Evolutionary conservation across 2,797 vertebrate genomes (phyloP), one percentile per base, ranked within the genome.

Genomic region (Chelmon rostratus): DNA sequence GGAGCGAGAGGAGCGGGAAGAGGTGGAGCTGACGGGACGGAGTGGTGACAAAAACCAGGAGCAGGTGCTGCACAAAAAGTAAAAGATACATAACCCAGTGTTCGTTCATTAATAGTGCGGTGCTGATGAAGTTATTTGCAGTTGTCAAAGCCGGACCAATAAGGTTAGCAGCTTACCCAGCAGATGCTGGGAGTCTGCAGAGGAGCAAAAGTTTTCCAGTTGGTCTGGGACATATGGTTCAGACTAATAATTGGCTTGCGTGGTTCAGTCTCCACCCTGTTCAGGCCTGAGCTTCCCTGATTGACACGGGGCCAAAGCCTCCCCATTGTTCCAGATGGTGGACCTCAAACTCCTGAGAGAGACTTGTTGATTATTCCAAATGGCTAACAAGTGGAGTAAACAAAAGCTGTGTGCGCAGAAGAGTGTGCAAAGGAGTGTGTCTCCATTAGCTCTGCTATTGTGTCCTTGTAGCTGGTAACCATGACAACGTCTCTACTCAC

Each of bases 311-410:
- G 78, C 67, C 57, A 76, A 65, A 70, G 33, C 44, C 23, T 49
- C 33, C 52, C 58, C 3, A 33, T 54, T 75, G 15, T 13, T 82
- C 87, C 87, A 89, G 84, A 89, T 86, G 81, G 85, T 84, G 61
- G 66, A 76, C 46, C 11, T 76, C 58, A 78, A 73, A 69, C 50
- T 35, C 71, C 68, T 56, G 46, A 68, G 78, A 78, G 66, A 81
- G 59, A 76, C 63, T 68, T 46, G 49, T 68, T 76, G 61, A 73
- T 86, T 66, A 58, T 82, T 90, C 77, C 67, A 79, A 88, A 73
- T 76, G 82, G 62, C 66, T 54, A 75, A 85, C 67, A 84, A 87
- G 81, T 61, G 12, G 8, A 76, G 21, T 8, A 76, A 73, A 80
- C 38, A 62, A 46, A 37, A 28, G 38, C 54, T 50, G 31, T 0